Base-by-base conservation (phyloP, 2,888 invertebrate species). In the Parnassius mnemosyne region DNA sequence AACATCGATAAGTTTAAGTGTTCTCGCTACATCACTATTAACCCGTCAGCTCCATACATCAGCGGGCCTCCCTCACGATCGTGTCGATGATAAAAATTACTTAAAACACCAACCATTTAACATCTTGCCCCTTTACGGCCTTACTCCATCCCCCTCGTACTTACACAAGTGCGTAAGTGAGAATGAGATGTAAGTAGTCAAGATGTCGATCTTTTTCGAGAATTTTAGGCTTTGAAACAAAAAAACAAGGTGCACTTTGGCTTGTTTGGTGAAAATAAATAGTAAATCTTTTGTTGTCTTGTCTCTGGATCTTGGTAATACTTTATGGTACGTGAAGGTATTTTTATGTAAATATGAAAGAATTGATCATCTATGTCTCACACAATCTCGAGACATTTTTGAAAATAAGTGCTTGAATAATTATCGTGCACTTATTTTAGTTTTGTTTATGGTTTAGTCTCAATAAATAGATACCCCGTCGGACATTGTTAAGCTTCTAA, bases 31-130 rank as follows among this genome's bases (percentile, higher is more conserved):
- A 81, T 76, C 87, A 76, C 87, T 87, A 73, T 67, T 68, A 72
- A 77, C 76, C 77, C 82, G 81, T 81, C 85, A 83, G 74, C 81
- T 85, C 81, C 84, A 89, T 90, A 87, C 83, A 88, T 90, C 89
- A 89, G 79, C 71, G 68, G 84, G 79, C 80, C 86, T 83, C 85
- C 88, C 85, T 80, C 70, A 82, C 74, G 90, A 90, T 90, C 83
- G 90, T 90, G 90, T 88, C 85, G 81, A 84, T 80, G 91, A 91
- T 90, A 90, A 89, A 89, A 89, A 89, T 89, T 89, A 90, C 89
- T 90, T 89, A 90, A 88, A 89, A 88, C 89, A 88, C 88, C 87
- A 86, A 85, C 83, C 88, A 88, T 89, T 89, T 87, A 87, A 86
- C 88, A 81, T 83, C 71, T 70, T 80, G 85, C 81, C 83, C 83